Evolutionary conservation across 2,797 vertebrate species (phyloP).

Genomic region (Vespertilio murinus): DNA sequence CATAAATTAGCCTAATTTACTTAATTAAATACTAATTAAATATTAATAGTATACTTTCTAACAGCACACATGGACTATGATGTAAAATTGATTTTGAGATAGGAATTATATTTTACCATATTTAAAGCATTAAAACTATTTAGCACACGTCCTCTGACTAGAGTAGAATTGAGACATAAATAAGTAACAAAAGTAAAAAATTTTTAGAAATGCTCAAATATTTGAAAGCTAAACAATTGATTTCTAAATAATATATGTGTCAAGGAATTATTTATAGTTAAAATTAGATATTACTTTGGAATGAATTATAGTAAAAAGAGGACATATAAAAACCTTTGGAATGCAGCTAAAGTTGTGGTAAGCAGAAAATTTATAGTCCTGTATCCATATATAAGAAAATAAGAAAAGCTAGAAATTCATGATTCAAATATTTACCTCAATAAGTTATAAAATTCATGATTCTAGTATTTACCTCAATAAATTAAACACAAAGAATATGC

Average conservation of each 20-base stretch:
- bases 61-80: not conserved
- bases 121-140: not conserved
- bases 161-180: not conserved
- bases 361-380: not conserved
- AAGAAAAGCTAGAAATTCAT: not conserved
- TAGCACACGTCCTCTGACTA: not conserved
- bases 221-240: constrained; percentile 7
- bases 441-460: not conserved
- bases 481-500: not conserved
- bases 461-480: not conserved
- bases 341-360: not conserved
- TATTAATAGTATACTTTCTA: constrained; percentile 47
- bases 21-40: constrained; percentile 40
- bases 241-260: not conserved
- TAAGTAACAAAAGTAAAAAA: not conserved
- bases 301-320: not conserved
- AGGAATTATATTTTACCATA: constrained; percentile 36
- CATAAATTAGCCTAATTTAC: constrained; percentile 17
- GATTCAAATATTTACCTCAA: too few species aligned
- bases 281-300: not conserved
- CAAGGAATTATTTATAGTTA: not conserved
- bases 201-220: not conserved
- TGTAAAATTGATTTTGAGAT: constrained; percentile 29
- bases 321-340: not conserved
- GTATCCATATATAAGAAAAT: not conserved